Evolutionary conservation across 2,888 invertebrate genomes (phyloP).

Genomic region (Ctena decussata): DNA sequence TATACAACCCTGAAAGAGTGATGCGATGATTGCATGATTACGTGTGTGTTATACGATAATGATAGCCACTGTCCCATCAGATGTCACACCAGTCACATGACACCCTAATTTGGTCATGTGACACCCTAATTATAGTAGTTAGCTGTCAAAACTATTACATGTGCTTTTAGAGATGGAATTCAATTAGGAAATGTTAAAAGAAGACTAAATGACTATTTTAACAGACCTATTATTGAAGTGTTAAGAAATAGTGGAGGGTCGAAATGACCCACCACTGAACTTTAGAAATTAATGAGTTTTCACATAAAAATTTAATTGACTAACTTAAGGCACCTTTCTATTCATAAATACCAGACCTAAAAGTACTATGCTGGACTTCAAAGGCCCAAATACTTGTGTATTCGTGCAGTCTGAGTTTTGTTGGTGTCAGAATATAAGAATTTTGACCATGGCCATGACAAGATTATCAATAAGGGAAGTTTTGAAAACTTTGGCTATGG

Average conservation of each 20-base stretch:
- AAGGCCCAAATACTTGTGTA: neutral
- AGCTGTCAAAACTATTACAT: conserved; percentile 15
- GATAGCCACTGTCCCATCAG: neutral
- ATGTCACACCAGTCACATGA: conserved; percentile 5
- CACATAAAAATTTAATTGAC: conserved; percentile 14
- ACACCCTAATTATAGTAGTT: conserved; percentile 11
- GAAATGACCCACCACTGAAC: conserved; percentile 1
- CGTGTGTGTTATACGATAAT: neutral
- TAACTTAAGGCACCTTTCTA: conserved; percentile 4
- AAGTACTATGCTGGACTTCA: neutral
- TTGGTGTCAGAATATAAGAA: too few species aligned
- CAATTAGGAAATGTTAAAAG: conserved; percentile 8
- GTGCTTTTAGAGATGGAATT: conserved; percentile 2
- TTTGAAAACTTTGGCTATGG: too few species aligned
- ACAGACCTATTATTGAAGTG: conserved; percentile 7
- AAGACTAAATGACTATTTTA: conserved; percentile 10
- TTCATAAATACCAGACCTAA: neutral
- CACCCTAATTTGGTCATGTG: conserved; percentile 14
- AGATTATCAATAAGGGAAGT: too few species aligned
- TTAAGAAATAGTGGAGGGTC: conserved; percentile 2
- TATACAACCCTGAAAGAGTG: neutral
- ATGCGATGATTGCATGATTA: conserved; percentile 7
- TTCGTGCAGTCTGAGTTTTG: neutral
- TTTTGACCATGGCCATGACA: neutral
- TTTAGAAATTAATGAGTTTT: neutral